These are phyloP conservation scores for Corythornis cristatus DNA, from an alignment of 2,113 vertebrate species.

Conservation along the genomic window DNA sequence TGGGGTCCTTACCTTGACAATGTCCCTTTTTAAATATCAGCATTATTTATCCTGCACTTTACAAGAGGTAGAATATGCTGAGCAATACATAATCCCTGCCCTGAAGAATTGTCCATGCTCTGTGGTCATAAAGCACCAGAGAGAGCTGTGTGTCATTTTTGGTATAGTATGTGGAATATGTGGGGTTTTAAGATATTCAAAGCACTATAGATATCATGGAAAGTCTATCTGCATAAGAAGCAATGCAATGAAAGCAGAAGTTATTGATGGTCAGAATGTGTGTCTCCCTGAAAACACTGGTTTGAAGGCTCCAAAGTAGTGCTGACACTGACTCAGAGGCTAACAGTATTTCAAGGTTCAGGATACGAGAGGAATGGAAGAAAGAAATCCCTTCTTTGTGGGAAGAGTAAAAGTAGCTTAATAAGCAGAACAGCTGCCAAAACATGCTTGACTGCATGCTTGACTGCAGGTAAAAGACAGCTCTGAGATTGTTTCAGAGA, in stretches of 20 bases:
- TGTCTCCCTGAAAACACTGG: neutral
- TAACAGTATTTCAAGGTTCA: neutral
- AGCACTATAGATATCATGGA: neutral
- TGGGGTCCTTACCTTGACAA: neutral
- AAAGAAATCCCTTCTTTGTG: neutral
- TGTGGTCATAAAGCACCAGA: neutral
- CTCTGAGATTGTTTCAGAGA: neutral
- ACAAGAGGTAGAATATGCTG: neutral
- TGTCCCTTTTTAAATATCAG: neutral
- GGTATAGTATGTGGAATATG: neutral
- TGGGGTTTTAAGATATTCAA: neutral
- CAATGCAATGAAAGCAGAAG: neutral
- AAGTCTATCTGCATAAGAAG: neutral
- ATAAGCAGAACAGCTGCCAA: constrained; percentile 3
- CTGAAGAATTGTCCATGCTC: neutral
- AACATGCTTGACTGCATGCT: neutral
- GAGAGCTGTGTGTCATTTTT: neutral
- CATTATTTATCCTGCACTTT: neutral
- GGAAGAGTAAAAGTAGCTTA: neutral
- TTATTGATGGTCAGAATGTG: neutral
- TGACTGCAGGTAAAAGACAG: constrained; percentile 23
- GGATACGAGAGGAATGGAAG: neutral
- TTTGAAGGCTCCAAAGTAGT: neutral
- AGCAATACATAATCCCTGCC: neutral
- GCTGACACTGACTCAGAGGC: neutral